These are phyloP conservation scores for Watsonalla binaria DNA, from an alignment of 2,888 invertebrate species.

Conservation along the genomic window DNA sequence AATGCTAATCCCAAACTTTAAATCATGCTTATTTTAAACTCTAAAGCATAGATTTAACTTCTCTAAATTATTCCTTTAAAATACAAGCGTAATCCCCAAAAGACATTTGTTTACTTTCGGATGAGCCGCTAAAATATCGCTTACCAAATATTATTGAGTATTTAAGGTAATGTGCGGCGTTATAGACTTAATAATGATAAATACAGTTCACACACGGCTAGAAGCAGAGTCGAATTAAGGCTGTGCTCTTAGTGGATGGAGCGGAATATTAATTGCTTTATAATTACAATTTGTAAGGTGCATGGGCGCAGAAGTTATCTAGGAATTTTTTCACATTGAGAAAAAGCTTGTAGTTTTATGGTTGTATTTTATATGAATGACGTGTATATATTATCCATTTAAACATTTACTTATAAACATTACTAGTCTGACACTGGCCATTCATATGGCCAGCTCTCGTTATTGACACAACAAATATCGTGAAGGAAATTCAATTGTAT, in stretches of 20 bases:
- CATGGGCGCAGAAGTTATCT: no score
- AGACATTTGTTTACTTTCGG: slow-evolving; percentile 4
- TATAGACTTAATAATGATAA: slow-evolving; percentile 48
- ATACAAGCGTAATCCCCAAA: neutral
- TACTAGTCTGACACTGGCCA: no score
- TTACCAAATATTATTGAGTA: slow-evolving; percentile 23
- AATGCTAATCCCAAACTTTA: neutral
- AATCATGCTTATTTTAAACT: neutral
- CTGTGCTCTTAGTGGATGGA: slow-evolving; percentile 15
- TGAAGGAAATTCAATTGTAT: no score
- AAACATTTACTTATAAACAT: no score
- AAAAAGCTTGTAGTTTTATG: no score
- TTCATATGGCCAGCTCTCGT: no score
- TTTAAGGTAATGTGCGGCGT: slow-evolving; percentile 19
- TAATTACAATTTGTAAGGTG: neutral
- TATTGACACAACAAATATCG: no score
- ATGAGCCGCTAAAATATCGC: slow-evolving; percentile 12
- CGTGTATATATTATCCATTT: no score
- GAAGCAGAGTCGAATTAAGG: slow-evolving; percentile 33
- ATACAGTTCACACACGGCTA: slow-evolving; percentile 50
- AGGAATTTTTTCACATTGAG: no score
- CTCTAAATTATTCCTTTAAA: neutral
- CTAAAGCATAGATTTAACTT: neutral
- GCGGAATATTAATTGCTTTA: slow-evolving; percentile 8
- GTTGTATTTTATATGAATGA: no score